Conservation (phyloP, 2,113 vertebrate genomes). For the Hemicordylus capensis region DNA sequence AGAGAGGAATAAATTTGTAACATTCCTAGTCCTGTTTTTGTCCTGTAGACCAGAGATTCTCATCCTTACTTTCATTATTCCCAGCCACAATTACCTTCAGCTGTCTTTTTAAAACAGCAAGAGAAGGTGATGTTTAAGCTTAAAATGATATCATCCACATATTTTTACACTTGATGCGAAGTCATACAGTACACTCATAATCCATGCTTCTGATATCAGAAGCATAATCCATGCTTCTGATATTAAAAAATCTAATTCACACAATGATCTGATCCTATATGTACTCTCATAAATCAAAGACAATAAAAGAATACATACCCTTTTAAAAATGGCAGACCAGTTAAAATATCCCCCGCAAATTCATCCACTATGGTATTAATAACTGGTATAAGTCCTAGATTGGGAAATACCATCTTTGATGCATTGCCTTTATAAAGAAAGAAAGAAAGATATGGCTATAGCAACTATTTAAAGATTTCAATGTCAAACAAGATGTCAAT, state of each 20-base stretch:
- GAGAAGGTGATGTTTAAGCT: too few relatives aligned
- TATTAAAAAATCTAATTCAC: not conserved
- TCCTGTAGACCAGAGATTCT: too few relatives aligned
- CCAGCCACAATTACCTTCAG: too few relatives aligned
- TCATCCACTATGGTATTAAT: slow-evolving; percentile 53
- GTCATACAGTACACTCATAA: too few relatives aligned
- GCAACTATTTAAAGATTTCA: too few relatives aligned
- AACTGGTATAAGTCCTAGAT: slow-evolving; percentile 64
- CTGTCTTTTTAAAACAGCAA: too few relatives aligned
- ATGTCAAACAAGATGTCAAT: not conserved
- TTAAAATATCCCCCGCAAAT: slow-evolving; percentile 65
- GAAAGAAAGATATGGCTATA: not conserved
- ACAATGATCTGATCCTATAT: not conserved
- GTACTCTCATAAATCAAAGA: not conserved
- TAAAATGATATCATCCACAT: too few relatives aligned
- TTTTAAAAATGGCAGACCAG: slow-evolving; percentile 60
- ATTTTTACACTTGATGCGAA: too few relatives aligned
- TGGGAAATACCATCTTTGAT: slow-evolving; percentile 35
- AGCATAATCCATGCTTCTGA: not conserved
- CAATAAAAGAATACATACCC: slow-evolving; percentile 44
- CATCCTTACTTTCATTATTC: too few relatives aligned
- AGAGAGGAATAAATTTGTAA: too few relatives aligned
- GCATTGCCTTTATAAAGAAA: slow-evolving; percentile 17
- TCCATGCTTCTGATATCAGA: too few relatives aligned
- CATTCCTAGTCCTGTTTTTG: too few relatives aligned